Conservation (phyloP, 2,797 vertebrate genomes). For the Poecile montanus region DNA sequence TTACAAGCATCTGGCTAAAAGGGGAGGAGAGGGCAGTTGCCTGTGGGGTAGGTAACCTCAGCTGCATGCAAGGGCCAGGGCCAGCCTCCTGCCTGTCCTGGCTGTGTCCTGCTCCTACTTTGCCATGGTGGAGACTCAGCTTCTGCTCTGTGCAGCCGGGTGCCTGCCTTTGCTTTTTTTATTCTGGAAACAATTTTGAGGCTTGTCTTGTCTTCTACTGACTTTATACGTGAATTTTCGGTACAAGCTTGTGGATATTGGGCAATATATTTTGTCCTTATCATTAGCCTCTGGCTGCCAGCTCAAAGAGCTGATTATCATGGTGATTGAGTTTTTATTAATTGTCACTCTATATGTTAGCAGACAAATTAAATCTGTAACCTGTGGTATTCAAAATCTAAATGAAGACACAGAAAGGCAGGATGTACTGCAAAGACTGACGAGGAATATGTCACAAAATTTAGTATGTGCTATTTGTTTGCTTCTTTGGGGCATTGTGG, state of each 20-base stretch:
- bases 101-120: rapidly evolving
- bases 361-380: neutral
- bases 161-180: neutral
- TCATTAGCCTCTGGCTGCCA: neutral
- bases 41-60: neutral
- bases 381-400: neutral
- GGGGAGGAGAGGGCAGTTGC: too few species aligned
- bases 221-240: neutral
- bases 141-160: rapidly evolving
- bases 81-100: neutral
- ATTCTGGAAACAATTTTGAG: neutral
- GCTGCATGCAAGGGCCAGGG: neutral
- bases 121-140: neutral
- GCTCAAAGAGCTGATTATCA: neutral
- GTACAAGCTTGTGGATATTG: neutral
- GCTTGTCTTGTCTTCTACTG: neutral
- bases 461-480: neutral
- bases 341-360: neutral
- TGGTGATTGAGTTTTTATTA: neutral
- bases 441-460: neutral
- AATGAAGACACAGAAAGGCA: neutral
- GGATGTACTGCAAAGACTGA: neutral
- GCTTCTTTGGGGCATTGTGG: neutral
- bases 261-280: neutral
- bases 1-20: neutral